A percentile compares a stretch with the other conserved stretches of the same genome.
These are phyloP conservation scores for Thymelicus lineola DNA, from an alignment of 2,888 invertebrate genomes.

Conservation along the genomic window DNA sequence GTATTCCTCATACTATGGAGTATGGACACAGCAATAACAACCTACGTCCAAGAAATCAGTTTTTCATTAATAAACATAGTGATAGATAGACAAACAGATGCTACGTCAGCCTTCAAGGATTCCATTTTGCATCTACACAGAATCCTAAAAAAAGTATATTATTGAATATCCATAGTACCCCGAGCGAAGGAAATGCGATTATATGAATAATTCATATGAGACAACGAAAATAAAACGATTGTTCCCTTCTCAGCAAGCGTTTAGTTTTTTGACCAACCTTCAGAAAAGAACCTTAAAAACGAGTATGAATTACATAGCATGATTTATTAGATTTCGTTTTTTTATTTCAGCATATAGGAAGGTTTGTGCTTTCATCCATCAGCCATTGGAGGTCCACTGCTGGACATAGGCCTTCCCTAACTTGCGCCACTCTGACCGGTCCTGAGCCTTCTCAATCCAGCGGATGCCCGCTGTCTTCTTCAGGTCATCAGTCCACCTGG, in stretches of 20 bases:
- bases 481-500: too few species aligned
- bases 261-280: conserved; percentile 50
- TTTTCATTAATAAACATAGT: too few species aligned
- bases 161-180: conserved; percentile 50
- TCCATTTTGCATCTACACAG: not conserved
- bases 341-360: conserved; percentile 20
- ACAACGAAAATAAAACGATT: conserved; percentile 77
- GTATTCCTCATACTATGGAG: too few species aligned
- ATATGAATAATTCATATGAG: conserved; percentile 76
- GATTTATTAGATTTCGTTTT: conserved; percentile 28
- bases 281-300: conserved; percentile 56
- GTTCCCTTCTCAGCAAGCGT: conserved; percentile 69
- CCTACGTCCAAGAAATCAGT: too few species aligned
- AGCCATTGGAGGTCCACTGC: too few species aligned
- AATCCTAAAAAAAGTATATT: conserved; percentile 15
- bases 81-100: too few species aligned
- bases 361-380: conserved; percentile 27
- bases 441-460: too few species aligned
- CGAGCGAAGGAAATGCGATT: conserved; percentile 70
- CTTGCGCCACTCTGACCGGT: too few species aligned
- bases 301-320: conserved; percentile 34
- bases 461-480: too few species aligned
- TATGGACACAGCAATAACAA: too few species aligned
- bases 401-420: too few species aligned
- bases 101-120: too few species aligned